Evolutionary conservation across 1,140 invertebrate genomes (phyloP), one percentile per base, ranked within the genome.

Genomic region (Marisa cornuarietis): DNA sequence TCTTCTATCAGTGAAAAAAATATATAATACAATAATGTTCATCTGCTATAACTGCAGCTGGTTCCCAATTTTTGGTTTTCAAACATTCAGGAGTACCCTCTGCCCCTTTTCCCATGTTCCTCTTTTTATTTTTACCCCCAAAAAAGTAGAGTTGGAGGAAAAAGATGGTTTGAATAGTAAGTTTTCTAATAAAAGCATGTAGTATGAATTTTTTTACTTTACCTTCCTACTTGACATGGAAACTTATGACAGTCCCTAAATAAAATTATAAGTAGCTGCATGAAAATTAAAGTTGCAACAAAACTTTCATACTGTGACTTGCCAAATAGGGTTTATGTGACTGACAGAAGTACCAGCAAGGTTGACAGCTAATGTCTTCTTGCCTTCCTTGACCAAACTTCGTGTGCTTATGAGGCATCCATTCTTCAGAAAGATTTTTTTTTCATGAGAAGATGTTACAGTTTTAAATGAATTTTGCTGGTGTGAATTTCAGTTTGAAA

Each of bases 361-460:
- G 65, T n/a, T 10, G 22, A 22, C 20, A 20, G 26, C 20, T n/a
- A n/a, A n/a, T 26, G 65, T 66, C 65, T 66, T 26, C 65, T 22
- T 68, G 65, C 11, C 65, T 68, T 31, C 26, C 65, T 68, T 31
- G 65, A 68, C 6, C 65, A 68, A 68, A 31, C 65, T 68, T 68
- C 1, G 4, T n/a, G 1, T 68, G 65, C 7, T 68, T n/a, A 68
- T 22, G n/a, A 68, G 65, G 26, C 65, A 31, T 24, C n/a, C 13
- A 13, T 68, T 68, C n/a, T 31, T 68, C 2, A 24, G n/a, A 31
- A 31, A 24, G n/a, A 68, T 68, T n/a, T 13, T 24, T 31, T 1
- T 68, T 31, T 24, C 26, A 31, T n/a, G 22, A 31, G 6, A 13
- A 16, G n/a, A 31, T 2, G 65, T 1, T 1, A n/a, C 2, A 63